Conservation (phyloP, 2,888 invertebrate genomes). For the Xanthorhoe spadicearia region DNA sequence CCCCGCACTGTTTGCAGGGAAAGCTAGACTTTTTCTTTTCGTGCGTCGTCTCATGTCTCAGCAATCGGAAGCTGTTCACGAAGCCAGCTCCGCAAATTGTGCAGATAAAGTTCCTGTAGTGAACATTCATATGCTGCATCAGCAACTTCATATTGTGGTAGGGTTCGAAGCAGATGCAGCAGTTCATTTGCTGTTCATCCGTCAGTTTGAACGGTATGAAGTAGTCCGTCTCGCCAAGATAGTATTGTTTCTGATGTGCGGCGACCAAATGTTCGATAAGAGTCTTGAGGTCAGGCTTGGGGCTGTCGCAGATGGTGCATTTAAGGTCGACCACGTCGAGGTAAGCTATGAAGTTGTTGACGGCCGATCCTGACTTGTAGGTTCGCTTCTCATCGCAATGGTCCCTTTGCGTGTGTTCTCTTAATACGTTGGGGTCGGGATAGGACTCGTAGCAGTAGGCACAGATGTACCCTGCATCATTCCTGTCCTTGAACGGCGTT, state of each 20-base stretch:
- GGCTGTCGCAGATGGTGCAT: constrained; percentile 68
- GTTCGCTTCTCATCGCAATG: constrained; percentile 71
- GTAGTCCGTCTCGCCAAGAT: constrained; percentile 69
- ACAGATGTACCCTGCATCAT: constrained; percentile 76
- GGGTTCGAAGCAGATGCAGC: constrained; percentile 69
- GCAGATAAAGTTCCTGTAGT: constrained; percentile 77
- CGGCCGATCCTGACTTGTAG: constrained; percentile 71
- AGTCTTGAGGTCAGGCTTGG: constrained; percentile 59
- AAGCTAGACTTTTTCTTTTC: constrained; percentile 72
- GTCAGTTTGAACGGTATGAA: constrained; percentile 70
- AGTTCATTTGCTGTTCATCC: constrained; percentile 68
- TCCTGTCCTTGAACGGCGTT: constrained; percentile 69
- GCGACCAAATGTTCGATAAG: constrained; percentile 68
- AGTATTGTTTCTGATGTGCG: constrained; percentile 71
- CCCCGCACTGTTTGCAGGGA: constrained; percentile 70
- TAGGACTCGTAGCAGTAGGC: constrained; percentile 76
- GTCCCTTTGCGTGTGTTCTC: constrained; percentile 64
- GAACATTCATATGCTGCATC: constrained; percentile 79
- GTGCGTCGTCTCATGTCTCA: constrained; percentile 74
- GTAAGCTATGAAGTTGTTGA: constrained; percentile 74
- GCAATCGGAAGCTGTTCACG: constrained; percentile 69
- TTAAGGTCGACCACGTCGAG: constrained; percentile 74
- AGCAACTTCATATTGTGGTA: constrained; percentile 77
- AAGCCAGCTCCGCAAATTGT: constrained; percentile 77
- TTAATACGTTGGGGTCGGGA: constrained; percentile 59